Base-by-base conservation (phyloP, 1,140 invertebrate species). In the Rhagoletis pomonella region DNA sequence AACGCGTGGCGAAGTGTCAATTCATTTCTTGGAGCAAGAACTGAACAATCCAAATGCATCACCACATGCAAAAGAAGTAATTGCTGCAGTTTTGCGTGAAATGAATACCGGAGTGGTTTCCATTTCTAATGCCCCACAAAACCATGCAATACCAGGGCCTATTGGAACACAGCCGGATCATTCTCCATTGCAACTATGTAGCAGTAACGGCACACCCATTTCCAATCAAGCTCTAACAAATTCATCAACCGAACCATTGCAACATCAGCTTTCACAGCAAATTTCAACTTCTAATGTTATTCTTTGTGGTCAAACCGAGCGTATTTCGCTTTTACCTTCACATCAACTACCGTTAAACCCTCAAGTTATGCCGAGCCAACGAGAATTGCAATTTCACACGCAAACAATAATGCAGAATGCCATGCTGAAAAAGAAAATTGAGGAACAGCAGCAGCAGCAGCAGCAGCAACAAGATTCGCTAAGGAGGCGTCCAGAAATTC, bases 361-460 rank as follows among this genome's bases (percentile, higher is more conserved):
- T 50, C 95, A 96, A 89, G 94, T 96, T 89, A 96, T 97, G 88
- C 97, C 97, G 65, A 97, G 97, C 9, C 97, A 97, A 9, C 95
- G 97, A 87, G 97, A 97, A 91, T 92, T 97, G n/a, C 95, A 96
- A 87, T 95, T 95, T 86, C 96, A 97, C 93, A 96, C 97, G 44
- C 97, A 97, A 93, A 95, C 95, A 86, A 97, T 97, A 89, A 95
- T 97, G 94, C 97, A 97, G 93, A 95, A 94, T 89, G 97, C 97
- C 50, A 94, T 97, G 86, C 96, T 97, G 88, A 97, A 97, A 93
- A 97, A 97, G 93, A 97, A 97, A 92, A 94, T 97, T 64, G 97
- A 97, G 92, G 87, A 64, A 19, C 97, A 97, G 90, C 97, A 81
- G 50, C 29, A 14, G 64, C 64, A 67, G 39, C 64, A 67, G 50